Base-by-base conservation (phyloP, 2,113 vertebrate species). In the Scortum barcoo region DNA sequence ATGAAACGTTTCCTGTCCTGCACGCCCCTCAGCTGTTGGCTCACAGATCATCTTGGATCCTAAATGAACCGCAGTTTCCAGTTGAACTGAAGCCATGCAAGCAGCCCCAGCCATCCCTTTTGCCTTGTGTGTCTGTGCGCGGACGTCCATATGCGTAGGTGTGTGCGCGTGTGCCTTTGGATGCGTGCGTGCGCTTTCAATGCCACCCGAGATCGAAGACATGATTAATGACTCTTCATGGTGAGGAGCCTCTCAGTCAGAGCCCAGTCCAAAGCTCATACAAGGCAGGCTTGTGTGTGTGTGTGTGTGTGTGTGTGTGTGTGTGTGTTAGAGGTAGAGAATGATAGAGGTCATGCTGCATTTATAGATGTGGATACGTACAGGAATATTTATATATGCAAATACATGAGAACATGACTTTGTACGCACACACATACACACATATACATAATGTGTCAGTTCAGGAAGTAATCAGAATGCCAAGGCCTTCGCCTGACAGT, bases 161-260 rank as follows among this genome's bases (percentile, higher is more conserved):
- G 44, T 60, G 48, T 24, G 42, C 9, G n/a, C 38, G 16, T 61
- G 22, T 51, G 6, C 38, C 10, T 42, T 46, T 33, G 67, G 17
- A 38, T 38, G 77, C 38, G 44, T 56, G 54, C 13, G 20, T 36
- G 53, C 26, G 69, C 78, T 81, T 75, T 86, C 83, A 89, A 79
- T 88, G 68, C 76, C 88, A 80, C 80, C 72, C 17, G 53, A 90
- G 86, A 87, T 92, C 78, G 83, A 87, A 86, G 94, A 91, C 88
- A 91, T 93, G 93, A 95, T 94, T 95, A 93, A 95, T 95, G 93
- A 89, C 88, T 78, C 69, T 83, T 93, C 80, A 44, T 22, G 61
- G 83, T 69, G 67, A 92, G 86, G 82, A 87, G 88, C 76, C 73
- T 89, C 80, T 93, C 89, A 86, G 84, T 92, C 86, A 88, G 84